Evolutionary conservation across 2,797 vertebrate species (phyloP), one percentile per base, ranked within the genome.

Genomic region (Cryptoprocta ferox): DNA sequence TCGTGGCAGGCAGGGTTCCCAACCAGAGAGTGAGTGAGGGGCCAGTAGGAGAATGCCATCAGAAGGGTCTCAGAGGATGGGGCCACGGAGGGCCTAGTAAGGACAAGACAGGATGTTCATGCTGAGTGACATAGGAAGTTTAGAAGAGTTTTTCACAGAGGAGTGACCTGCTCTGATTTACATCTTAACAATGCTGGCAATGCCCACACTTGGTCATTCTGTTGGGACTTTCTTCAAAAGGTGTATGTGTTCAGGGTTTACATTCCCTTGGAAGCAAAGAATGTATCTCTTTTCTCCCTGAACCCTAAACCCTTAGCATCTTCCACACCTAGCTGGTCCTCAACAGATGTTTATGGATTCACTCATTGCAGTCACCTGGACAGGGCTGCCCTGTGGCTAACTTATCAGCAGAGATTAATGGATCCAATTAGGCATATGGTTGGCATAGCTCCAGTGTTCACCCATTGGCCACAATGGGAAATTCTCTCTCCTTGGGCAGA

Each of bases 281-380:
- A 81, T 1, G 39, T n/a, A 87, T 50, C 66, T 95, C 56, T 70
- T 92, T 95, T 76, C 42, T 90, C 80, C 61, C 73, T 95, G 48
- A 61, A 95, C 53, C 28, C 45, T 96, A 96, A 95, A 94, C 19
- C 56, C 68, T 80, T 32, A 78, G 30, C 80, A 88, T 88, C 71
- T 94, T 96, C 87, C 39, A 91, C n/a, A 92, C 61, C 56, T 71
- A 90, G 18, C n/a, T 90, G 45, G 5, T 95, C 83, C 48, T 88
- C 84, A 90, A 91, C 32, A 94, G 80, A 93, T 70, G 19, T 93
- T 80, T 93, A 97, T 71, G 84, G 71, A 90, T 95, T 87, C 65
- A 82, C 53, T 97, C n/a, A 39, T 30, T 89, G 37, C 71, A 95
- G 76, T 92, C 94, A 96, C 78, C 75, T 94, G 42, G 78, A 42